A percentile compares a stretch with the other conserved stretches of the same genome.
Evolutionary conservation across 2,113 vertebrate genomes (phyloP).

Genomic region (Capreolus pygargus): DNA sequence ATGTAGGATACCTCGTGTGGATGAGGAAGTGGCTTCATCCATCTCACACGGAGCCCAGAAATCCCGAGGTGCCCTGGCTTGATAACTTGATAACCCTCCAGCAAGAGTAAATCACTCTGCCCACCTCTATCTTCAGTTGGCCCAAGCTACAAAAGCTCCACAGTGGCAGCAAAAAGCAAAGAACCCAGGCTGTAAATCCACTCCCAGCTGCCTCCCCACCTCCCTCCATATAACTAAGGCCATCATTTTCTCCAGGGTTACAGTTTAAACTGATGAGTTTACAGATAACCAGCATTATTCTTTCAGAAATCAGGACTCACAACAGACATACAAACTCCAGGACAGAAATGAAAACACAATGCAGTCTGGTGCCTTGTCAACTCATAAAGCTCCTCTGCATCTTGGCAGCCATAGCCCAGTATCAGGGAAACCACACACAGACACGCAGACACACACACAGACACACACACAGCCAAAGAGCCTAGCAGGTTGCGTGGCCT

Average conservation of each 20-base stretch:
- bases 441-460: not conserved
- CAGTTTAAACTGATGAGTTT: not conserved
- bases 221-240: not conserved
- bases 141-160: not conserved
- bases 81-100: not conserved
- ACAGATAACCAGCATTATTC: conserved; percentile 18
- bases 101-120: not conserved
- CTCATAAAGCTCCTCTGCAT: not conserved
- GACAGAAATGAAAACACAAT: not conserved
- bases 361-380: not conserved
- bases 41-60: not conserved
- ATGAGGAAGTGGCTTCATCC: too few species aligned
- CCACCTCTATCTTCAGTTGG: not conserved
- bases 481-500: rapidly evolving
- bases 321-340: not conserved
- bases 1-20: rapidly evolving
- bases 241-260: conserved; percentile 23
- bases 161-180: not conserved
- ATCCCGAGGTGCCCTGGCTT: rapidly evolving
- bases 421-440: not conserved
- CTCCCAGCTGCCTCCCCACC: not conserved
- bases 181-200: conserved; percentile 23
- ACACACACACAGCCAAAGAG: not conserved
- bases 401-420: not conserved
- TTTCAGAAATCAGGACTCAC: conserved; percentile 1